Evolutionary conservation across 1,140 invertebrate genomes (phyloP).

Genomic region (Helicorthomorpha holstii): DNA sequence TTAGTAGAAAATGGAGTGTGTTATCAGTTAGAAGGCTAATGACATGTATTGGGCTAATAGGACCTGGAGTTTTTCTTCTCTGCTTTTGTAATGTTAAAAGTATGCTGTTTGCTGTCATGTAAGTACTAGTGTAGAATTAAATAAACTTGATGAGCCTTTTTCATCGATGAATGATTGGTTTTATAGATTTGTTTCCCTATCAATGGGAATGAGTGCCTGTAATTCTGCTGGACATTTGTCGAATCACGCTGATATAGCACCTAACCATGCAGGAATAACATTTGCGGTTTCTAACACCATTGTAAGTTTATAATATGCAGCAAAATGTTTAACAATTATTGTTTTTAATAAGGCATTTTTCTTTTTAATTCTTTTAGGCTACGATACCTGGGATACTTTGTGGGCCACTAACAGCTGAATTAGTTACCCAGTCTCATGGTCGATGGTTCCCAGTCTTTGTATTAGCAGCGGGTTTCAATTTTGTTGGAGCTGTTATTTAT

Average conservation of each 20-base stretch:
- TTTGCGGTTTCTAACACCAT: conserved; percentile 66
- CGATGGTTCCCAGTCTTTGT: conserved; percentile 62
- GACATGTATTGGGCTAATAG: conserved; percentile 56
- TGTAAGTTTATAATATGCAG: conserved; percentile 22
- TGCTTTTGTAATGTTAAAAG: conserved; percentile 56
- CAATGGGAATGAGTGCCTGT: conserved; percentile 57
- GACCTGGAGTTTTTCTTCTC: conserved; percentile 50
- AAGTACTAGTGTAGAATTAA: conserved; percentile 20
- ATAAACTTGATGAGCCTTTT: not conserved
- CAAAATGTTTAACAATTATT: not conserved
- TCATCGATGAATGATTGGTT: not conserved
- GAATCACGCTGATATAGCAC: conserved; percentile 62
- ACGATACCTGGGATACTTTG: conserved; percentile 60
- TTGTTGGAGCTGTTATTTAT: conserved; percentile 58
- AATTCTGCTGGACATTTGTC: conserved; percentile 62
- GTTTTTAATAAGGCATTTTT: not conserved
- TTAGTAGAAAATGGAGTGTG: conserved; percentile 45
- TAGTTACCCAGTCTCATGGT: conserved; percentile 50
- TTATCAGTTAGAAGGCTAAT: conserved; percentile 53
- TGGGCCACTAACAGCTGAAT: conserved; percentile 56
- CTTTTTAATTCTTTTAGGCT: conserved; percentile 32
- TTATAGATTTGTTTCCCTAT: conserved; percentile 50
- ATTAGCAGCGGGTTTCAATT: conserved; percentile 51
- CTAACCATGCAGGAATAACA: conserved; percentile 59
- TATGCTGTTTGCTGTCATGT: conserved; percentile 49